Base-by-base conservation (phyloP, 1,140 invertebrate genomes). In the Camponotus floridanus region DNA sequence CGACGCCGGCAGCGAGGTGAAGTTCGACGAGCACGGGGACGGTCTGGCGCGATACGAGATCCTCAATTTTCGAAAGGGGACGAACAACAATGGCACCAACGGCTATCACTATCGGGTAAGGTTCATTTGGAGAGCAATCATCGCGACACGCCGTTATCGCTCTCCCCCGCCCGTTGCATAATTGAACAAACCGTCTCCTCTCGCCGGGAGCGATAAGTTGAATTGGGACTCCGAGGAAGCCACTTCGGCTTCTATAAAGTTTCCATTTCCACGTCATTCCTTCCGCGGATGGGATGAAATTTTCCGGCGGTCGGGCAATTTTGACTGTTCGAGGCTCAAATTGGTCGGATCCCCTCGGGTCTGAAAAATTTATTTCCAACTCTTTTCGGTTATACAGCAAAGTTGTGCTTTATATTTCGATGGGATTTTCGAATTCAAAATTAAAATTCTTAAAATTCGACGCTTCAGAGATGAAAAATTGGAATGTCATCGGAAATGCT, bases 11-110 rank as follows among this genome's bases (percentile, higher is more conserved):
- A 97, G 96, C 90, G 94, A 96, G 81, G 97, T 97, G 62, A 95
- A 96, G 86, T 97, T 97, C 91, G 96, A 97, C 92, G 93, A 95
- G 70, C 95, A 96, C 86, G 97, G 97, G 8, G 97, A 97, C 91
- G 97, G 97, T n/a, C 94, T 97, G 8, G 96, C 97, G 8, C 94
- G 96, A 36, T 97, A 97, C 91, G 96, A 96, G 80, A 96, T 97
- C 86, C 94, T 96, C 76, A 96, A 96, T 93, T 96, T 96, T 89
- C 96, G 96, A 88, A 94, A 95, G 90, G 67, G 42, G 13, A 92
- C 94, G 55, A 96, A 96, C 92, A 94, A 95, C 33, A 95, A 95
- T 79, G 89, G 91, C 45, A 87, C 86, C 42, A 94, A 92, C 87
- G 96, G 96, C 93, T 96, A 96, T 93, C 96, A 96, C 88, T 97